Evolutionary conservation across 1,140 invertebrate species (phyloP).

Genomic region (Drosophila hydei): DNA sequence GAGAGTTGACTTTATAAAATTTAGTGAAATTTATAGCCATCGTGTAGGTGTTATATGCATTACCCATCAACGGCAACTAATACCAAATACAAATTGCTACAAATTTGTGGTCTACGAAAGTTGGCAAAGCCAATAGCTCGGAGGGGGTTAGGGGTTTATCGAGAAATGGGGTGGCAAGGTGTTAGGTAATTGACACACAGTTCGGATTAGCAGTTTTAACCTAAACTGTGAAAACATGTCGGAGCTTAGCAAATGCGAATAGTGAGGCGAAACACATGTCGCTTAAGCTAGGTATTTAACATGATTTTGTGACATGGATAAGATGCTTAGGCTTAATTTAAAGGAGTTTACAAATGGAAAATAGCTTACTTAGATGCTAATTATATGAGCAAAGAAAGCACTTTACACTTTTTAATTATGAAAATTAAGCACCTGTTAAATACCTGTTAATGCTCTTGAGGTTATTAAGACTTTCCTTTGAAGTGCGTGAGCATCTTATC

Average conservation of each 20-base stretch:
- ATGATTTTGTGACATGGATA: conserved; percentile 11
- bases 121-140: conserved; percentile 49
- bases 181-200: conserved; percentile 55
- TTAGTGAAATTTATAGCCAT: conserved; percentile 78
- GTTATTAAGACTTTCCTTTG: no score
- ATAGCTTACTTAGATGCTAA: no score
- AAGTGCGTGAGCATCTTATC: no score
- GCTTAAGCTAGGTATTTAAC: conserved; percentile 5
- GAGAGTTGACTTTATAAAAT: conserved; percentile 80
- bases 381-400: no score
- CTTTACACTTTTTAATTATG: neutral
- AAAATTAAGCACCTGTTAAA: neutral
- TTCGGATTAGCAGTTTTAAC: conserved; percentile 36
- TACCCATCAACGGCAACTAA: conserved; percentile 67
- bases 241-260: conserved; percentile 28
- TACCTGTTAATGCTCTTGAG: no score
- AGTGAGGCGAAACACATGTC: conserved; percentile 26
- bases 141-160: neutral
- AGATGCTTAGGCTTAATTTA: neutral
- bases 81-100: conserved; percentile 77
- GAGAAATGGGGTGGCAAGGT: neutral
- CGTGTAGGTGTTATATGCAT: conserved; percentile 68
- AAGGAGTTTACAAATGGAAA: no score
- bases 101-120: conserved; percentile 65
- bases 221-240: conserved; percentile 17